Conservation (phyloP, 2,113 vertebrate species). For the Chinchilla lanigera region DNA sequence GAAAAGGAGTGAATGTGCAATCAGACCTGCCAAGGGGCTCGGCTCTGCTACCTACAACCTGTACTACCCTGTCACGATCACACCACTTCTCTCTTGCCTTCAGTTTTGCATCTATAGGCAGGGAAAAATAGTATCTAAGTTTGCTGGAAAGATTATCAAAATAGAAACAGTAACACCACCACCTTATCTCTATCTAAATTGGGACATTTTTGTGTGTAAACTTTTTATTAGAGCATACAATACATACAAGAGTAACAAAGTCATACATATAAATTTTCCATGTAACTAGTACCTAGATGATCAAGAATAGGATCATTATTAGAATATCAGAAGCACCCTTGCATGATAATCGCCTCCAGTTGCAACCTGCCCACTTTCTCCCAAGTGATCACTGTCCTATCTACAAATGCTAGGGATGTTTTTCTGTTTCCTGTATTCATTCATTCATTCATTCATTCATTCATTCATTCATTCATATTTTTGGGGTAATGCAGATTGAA, state of each 20-base stretch:
- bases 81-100: not conserved
- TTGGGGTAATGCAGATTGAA: not conserved
- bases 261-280: not conserved
- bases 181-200: not conserved
- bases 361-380: not conserved
- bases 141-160: not conserved
- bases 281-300: not conserved
- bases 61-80: not conserved
- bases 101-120: not conserved
- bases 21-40: not conserved
- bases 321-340: not conserved
- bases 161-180: not conserved
- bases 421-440: not conserved
- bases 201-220: not conserved
- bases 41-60: not conserved
- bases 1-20: not conserved
- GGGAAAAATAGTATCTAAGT: not conserved
- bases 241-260: not conserved
- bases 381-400: not conserved
- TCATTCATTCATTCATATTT: not conserved
- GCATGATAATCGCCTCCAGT: not conserved
- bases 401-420: not conserved
- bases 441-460: not conserved
- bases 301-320: conserved; percentile 27
- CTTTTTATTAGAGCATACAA: not conserved